Evolutionary conservation across 2,888 invertebrate genomes (phyloP).

Genomic region (Anagyrus pseudococci): DNA sequence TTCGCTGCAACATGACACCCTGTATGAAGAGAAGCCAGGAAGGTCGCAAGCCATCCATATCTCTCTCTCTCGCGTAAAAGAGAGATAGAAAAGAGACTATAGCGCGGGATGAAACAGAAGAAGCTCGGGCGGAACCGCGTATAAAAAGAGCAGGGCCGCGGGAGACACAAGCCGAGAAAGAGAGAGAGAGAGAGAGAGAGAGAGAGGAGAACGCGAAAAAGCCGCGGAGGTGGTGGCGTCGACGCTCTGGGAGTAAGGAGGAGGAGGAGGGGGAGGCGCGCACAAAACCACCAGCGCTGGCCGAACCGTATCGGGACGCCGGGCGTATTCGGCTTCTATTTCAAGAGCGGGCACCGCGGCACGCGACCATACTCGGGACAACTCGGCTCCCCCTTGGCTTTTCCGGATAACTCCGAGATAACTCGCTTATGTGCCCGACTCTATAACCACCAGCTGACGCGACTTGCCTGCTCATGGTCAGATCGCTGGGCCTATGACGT

Average conservation of each 20-base stretch:
- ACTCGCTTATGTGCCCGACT: too few species aligned
- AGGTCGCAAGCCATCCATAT: too few species aligned
- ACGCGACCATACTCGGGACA: too few species aligned
- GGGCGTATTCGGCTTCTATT: conserved; percentile 53
- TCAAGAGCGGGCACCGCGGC: conserved; percentile 45
- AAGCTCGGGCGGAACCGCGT: conserved; percentile 40
- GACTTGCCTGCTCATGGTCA: too few species aligned
- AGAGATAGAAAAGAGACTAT: not conserved
- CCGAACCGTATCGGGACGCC: conserved; percentile 54
- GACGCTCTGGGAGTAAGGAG: not conserved
- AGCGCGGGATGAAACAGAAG: conserved; percentile 30
- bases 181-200: conserved; percentile 2
- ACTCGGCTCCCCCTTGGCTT: too few species aligned
- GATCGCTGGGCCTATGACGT: too few species aligned
- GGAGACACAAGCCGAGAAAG: not conserved
- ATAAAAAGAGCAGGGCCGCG: conserved; percentile 44
- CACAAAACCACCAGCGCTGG: conserved; percentile 39
- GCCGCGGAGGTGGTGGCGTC: not conserved
- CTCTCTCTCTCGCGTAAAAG: conserved; percentile 19
- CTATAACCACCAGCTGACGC: too few species aligned
- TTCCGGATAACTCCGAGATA: too few species aligned
- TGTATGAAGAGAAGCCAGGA: too few species aligned
- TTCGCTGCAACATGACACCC: too few species aligned
- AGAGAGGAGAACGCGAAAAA: conserved; percentile 36
- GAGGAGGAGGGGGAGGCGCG: conserved; percentile 47